These are phyloP conservation scores for Actenoides hombroni DNA, from an alignment of 2,113 vertebrate genomes.

Conservation along the genomic window DNA sequence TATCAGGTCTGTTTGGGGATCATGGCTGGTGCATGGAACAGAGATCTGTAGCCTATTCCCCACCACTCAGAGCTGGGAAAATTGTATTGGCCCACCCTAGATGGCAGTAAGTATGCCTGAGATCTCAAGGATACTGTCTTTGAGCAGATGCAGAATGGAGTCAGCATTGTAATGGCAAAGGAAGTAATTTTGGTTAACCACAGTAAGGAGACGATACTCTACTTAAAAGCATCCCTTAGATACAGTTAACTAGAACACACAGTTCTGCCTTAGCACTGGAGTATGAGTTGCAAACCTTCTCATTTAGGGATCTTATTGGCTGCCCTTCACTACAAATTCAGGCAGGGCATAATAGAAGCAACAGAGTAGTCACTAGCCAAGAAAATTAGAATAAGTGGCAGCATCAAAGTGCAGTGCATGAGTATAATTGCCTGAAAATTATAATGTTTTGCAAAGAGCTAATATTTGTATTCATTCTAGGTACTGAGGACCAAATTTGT, in stretches of 20 bases:
- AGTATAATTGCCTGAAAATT: slow-evolving; percentile 18
- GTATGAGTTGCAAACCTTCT: not conserved
- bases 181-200: not conserved
- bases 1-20: accelerated
- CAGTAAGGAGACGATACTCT: not conserved
- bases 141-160: not conserved
- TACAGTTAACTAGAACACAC: not conserved
- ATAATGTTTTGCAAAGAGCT: not conserved
- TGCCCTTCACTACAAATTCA: not conserved
- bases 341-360: not conserved
- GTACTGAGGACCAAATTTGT: not conserved
- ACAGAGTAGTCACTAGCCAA: not conserved
- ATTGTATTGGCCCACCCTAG: not conserved
- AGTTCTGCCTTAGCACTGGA: not conserved
- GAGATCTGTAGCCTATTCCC: not conserved
- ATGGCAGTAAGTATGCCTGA: not conserved
- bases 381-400: not conserved
- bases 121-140: not conserved
- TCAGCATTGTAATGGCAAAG: not conserved
- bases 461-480: slow-evolving; percentile 11
- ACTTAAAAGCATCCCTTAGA: not conserved
- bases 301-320: not conserved
- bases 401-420: not conserved
- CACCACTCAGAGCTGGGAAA: not conserved
- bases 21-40: not conserved